Evolutionary conservation across 2,888 invertebrate genomes (phyloP).

Genomic region (Caenorhabditis sulstoni): DNA sequence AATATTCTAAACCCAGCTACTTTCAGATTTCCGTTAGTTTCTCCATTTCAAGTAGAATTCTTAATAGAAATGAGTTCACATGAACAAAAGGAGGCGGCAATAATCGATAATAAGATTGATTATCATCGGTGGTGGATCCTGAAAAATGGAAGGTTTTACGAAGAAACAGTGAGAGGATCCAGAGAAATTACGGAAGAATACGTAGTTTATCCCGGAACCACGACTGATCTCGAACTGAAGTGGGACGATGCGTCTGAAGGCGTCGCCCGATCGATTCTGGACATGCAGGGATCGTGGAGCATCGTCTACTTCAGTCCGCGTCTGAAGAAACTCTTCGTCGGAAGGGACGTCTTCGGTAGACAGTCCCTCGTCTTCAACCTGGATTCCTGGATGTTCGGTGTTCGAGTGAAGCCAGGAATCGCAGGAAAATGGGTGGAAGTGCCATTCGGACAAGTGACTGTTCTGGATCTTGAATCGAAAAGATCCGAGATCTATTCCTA

Average conservation of each 20-base stretch:
- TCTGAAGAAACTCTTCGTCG: conserved; percentile 51
- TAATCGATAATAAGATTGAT: conserved; percentile 34
- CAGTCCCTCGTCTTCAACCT: conserved; percentile 58
- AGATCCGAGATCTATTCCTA: conserved; percentile 31
- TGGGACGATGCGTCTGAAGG: not conserved
- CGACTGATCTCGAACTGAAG: conserved; percentile 9
- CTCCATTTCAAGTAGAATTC: no score
- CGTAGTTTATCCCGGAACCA: conserved; percentile 28
- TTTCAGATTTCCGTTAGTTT: not conserved
- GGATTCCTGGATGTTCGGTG: conserved; percentile 21
- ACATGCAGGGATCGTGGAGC: conserved; percentile 48
- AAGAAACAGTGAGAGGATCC: not conserved
- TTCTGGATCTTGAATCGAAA: not conserved
- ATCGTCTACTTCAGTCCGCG: conserved; percentile 30
- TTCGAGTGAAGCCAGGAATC: conserved; percentile 19
- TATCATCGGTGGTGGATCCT: conserved; percentile 46
- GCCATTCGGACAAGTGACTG: conserved; percentile 63
- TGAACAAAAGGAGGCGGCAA: no score
- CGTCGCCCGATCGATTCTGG: conserved; percentile 27
- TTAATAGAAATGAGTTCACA: no score
- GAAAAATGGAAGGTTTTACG: conserved; percentile 5
- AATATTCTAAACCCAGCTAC: no score
- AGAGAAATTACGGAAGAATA: conserved; percentile 14
- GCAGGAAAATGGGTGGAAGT: conserved; percentile 58
- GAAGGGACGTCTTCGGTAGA: conserved; percentile 69